Base-by-base conservation (phyloP, 2,888 invertebrate species). In the Luffia ferchaultella region DNA sequence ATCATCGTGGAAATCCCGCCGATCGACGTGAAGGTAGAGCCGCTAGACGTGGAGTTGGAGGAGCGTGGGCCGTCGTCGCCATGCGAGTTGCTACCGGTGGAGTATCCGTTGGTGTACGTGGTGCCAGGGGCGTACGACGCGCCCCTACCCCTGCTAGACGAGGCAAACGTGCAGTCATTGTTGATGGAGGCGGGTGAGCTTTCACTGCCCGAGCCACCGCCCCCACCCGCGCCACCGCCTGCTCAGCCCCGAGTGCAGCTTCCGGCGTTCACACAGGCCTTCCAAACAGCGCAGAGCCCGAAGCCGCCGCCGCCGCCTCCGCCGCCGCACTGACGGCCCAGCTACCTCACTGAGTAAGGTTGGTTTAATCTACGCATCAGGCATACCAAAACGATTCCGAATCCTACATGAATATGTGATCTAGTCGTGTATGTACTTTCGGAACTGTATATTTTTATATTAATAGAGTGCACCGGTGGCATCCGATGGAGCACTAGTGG, bases 361-460 rank as follows among this genome's bases (percentile, higher is more conserved):
- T 72, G 72, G 68, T 67, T 66, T 70, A 73, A 70, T 72, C 72
- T 70, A 73, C 58, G 70, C 74, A 64, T 73, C 67, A 67, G 76
- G 72, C 78, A 75, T 79, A 79, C 79, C 80, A 79, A 80, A 82
- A 76, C 77, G 62, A 72, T 82, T 83, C 83, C 82, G 83, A 83
- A 83, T 78, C 78, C 80, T 83, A 72, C 83, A 83, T 83, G 83
- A 80, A 79, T 75, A 82, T 78, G 72, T 76, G 73, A 82, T 83
- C 83, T 83, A 83, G 83, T 82, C 83, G 68, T 80, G 82, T 83
- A 82, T 79, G 82, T 82, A 76, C 78, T 82, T 78, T 83, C 83
- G 83, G 83, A 83, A 78, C 74, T 73, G 72, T 76, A 75, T 70
- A 73, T 72, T 78, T 70, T 74, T 76, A 68, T 78, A 76, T 78